These are phyloP conservation scores for Pogonophryne albipinna DNA, from an alignment of 2,797 vertebrate species.

Conservation along the genomic window DNA sequence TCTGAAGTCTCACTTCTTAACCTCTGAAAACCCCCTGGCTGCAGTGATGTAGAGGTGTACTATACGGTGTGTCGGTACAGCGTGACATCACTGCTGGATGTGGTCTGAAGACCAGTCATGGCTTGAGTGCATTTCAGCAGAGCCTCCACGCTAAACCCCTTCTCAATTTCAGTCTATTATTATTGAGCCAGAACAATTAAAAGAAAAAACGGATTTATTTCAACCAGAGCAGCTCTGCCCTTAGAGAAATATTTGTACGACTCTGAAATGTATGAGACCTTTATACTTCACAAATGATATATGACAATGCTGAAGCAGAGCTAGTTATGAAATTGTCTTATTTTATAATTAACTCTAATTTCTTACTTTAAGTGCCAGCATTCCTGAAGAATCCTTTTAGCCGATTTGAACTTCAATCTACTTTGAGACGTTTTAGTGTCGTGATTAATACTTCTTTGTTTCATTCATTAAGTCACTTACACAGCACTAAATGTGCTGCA, in stretches of 20 bases:
- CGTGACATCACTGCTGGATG: conserved; percentile 45
- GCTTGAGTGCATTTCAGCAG: conserved; percentile 45
- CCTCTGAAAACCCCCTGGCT: conserved; percentile 18
- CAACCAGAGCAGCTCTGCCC: conserved; percentile 8
- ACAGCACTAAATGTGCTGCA: neutral
- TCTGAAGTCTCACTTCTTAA: neutral
- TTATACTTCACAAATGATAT: neutral
- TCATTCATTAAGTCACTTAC: conserved; percentile 8
- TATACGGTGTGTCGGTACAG: neutral
- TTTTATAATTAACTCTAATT: neutral
- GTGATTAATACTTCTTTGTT: conserved; percentile 15
- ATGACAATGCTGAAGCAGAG: conserved; percentile 2
- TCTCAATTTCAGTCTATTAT: neutral
- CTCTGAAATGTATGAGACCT: neutral
- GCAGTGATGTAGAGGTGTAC: conserved; percentile 20
- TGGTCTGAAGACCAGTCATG: conserved; percentile 54
- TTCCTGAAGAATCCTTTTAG: conserved; percentile 31
- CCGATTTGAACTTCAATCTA: conserved; percentile 24
- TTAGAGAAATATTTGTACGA: neutral
- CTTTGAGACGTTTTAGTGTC: conserved; percentile 34
- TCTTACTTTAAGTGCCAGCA: conserved; percentile 40
- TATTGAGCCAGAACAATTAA: neutral
- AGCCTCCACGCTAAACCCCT: conserved; percentile 10
- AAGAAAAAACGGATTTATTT: conserved; percentile 6
- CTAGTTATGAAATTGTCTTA: neutral